Base-by-base conservation (phyloP, 2,888 invertebrate species). In the Leptinotarsa rubiginosa region DNA sequence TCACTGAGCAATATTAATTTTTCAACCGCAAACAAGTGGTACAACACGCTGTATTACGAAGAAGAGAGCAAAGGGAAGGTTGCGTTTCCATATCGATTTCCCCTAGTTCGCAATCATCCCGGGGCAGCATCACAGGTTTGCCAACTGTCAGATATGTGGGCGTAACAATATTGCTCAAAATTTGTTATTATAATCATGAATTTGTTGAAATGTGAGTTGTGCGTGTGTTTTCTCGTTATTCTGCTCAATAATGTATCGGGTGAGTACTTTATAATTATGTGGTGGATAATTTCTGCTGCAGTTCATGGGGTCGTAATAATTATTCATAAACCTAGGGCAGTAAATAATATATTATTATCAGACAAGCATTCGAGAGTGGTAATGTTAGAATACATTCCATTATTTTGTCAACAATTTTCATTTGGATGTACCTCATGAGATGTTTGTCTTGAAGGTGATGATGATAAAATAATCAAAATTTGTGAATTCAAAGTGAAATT, bases 101-200 rank as follows among this genome's bases (percentile, higher is more conserved):
- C 78, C 47, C 50, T 72, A 77, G 70, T 54, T 22, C 73, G 73
- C 78, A 73, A 78, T 74, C 79, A 82, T 79, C 81, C 81, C 83
- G 81, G 77, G 64, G 77, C 78, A 79, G 77, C 78, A 75, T 77
- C 78, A 59, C 73, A 69, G 74, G 66, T 72, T 71, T 71, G 75
- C 75, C 75, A 77, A 68, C 78, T 77, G 78, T 78, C 81, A 78
- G 66, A 78, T 74, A 81, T 79, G 83, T 84, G 84, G 84, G 84
- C 81, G 84, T 83, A 82, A 82, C 82, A 76, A 71, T 66, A 50
- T 77, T 64, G 74, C 75, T 73, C 54, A 76, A 75, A 72, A 78
- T 72, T 77, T 75, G 66, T 75, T 71, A 69, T 68, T 74, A 75
- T 69, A 73, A 79, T 69, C 67, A 78, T 78, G 78, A 74, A 71